Base-by-base conservation (phyloP, 2,888 invertebrate species). In the Drosophila atroscutellata region DNA sequence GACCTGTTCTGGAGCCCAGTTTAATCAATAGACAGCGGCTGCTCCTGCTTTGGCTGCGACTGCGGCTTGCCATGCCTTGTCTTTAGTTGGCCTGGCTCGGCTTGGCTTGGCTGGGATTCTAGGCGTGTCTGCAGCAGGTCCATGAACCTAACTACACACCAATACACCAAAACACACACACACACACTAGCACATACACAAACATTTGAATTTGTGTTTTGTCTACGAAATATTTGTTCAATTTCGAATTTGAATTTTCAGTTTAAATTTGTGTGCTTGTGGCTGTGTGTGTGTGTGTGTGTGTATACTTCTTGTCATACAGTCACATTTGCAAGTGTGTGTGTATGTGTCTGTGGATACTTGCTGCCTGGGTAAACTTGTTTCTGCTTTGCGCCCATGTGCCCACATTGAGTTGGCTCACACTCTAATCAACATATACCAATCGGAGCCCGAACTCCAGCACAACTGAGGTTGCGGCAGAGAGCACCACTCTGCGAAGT, bases 1-100 rank as follows among this genome's bases (percentile, higher is more conserved):
- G 90, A 90, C 90, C 89, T 86, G 89, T 90, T 86, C 86, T 89
- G 83, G 83, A 83, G 90, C 89, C 72, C 66, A 81, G 89, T 74
- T 89, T 90, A 86, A 86, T 86, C 86, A 86, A 86, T 86, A 85
- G 90, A 77, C 81, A 72, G 72, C 68, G 71, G 63, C 80, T 65
- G 81, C 79, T 81, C 77, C 81, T 79, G 79, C 75, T 73, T 71
- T 73, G 52, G 50, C 72, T 83, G 63, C 50, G 45, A 49, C 28
- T 68, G 24, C 73, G 61, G 81, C 81, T 74, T 77, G 49, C 58
- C 42, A 51, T 55, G 49, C 45, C 61, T 67, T 39, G 51, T 15
- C 77, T 67, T 61, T 57, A 37, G 68, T 77, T 61, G 50, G 28
- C 52, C 77, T 82, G 72, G 88, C 86, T 73, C 70, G 45, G 52